Evolutionary conservation across 2,888 invertebrate species (phyloP), one percentile per base, ranked within the genome.

Genomic region (Erebia aethiops): DNA sequence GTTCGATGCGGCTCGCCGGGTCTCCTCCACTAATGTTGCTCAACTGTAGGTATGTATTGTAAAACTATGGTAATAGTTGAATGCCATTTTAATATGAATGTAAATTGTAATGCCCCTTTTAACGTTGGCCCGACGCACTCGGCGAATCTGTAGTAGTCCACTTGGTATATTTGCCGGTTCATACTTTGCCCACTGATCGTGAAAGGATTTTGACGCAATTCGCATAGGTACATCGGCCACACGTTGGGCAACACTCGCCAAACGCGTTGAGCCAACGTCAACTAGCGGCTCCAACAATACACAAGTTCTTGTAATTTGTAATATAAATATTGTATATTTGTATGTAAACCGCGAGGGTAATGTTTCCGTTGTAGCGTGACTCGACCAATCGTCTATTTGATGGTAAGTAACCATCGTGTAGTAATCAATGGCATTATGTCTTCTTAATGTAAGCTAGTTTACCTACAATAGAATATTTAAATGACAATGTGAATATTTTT

Each of bases 401-500:
- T 87, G 87, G 88, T 82, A 79, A 77, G 75, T 79, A 77, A 80
- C 84, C 85, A 85, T 87, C 91, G 81, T 71, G 87, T 90, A 90
- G 90, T 89, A 88, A 88, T 62, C 90, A 87, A 91, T 91, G 93
- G 92, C 92, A 92, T 93, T 93, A 92, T 91, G 92, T 92, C 91
- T 92, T 88, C 80, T 91, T 90, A 88, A 78, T 88, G 75, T 92
- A 92, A 92, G 92, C 94, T 94, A 94, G 94, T 91, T 87, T 91
- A 93, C 94, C 90, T 75, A 92, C 92, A 93, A 94, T 94, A 94
- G 94, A 94, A 93, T 94, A 94, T 93, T 93, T 91, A 92, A 94
- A 94, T 93, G 93, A 94, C 93, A 95, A 94, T 95, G 95, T 95
- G 94, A 95, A 94, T 94, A 94, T 94, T 94, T 94, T 94, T 94